Evolutionary conservation across 30 jellyfish, hydroid and myxozoan genomes (phyloP), one percentile per base, ranked within the genome.

Genomic region (Cassiopea andromeda): DNA sequence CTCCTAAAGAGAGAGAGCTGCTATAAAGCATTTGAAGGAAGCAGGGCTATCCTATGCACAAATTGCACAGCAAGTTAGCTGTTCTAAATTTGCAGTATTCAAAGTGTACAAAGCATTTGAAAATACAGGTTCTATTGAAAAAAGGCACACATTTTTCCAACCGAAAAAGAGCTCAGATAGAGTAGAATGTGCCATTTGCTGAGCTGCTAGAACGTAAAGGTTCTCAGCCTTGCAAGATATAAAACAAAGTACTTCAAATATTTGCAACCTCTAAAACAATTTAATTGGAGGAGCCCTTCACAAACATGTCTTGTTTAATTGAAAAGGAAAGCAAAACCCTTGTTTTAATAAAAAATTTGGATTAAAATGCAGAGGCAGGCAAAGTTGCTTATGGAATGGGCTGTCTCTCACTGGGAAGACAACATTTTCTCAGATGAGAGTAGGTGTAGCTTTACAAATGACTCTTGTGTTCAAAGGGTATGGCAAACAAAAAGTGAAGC

Each of bases 21-120:
- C 38, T 54, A 3, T 54, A 6, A 54, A 0, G 0, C 64, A 54
- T 54, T 69, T 69, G 45, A 69, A 16, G 48, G 78, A 69, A 69
- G 16, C 15, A 6, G 48, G 78, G 45, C 78, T 69, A 7, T 69
- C 48, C 47, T 69, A 69, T 69, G 78, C 16, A 19, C 7, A 69
- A 69, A 6, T 69, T 69, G 78, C 48, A 16, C 16, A 69, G 78
- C 78, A 69, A 69, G 78, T 69, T 69, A 1, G 78, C 78, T 69
- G 78, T 14, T 6, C 16, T 69, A 69, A 69, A 44, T 69, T 16
- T n/a, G 78, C 78, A 69, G 78, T 16, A 0, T 69, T 69, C 78
- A 69, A 69, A 14, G 47, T 69, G 7, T n/a, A 8, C 15, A 69
- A 69, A 69, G 10, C 15, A 69, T 69, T n/a, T 44, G 47, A n/a